These are phyloP conservation scores for Clytia hemisphaerica DNA, from an alignment of 30 jellyfish, hydroid and myxozoan species.

Conservation along the genomic window DNA sequence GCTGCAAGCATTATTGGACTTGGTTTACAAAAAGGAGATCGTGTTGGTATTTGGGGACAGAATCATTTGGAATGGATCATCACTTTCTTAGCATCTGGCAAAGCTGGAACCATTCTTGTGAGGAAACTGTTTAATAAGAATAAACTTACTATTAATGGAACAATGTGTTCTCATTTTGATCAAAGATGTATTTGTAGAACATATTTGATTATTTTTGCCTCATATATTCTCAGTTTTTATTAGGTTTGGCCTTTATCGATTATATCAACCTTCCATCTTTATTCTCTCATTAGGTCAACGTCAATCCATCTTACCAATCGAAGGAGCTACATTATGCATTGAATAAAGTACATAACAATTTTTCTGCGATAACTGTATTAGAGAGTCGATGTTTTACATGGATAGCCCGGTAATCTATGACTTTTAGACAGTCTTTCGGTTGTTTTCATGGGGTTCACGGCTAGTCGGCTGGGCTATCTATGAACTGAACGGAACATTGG, in stretches of 20 bases:
- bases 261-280: not conserved
- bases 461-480: not conserved
- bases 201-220: no score
- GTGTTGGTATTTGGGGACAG: constrained; percentile 98
- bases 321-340: constrained; percentile 67
- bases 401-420: not conserved
- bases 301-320: constrained; percentile 79
- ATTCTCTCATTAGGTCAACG: constrained; percentile 71
- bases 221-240: no score
- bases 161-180: no score
- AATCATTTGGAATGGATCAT: constrained; percentile 88
- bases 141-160: no score
- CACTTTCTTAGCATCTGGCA: constrained; percentile 65
- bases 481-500: no score
- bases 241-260: no score
- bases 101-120: constrained; percentile 79
- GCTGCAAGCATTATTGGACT: constrained; percentile 87
- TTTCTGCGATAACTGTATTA: not conserved
- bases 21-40: constrained; percentile 73
- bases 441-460: not conserved
- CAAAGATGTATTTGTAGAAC: not conserved
- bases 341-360: constrained; percentile 53
- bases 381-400: not conserved
- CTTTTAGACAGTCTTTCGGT: not conserved
- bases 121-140: not conserved